Base-by-base conservation (phyloP, 2,888 invertebrate species). In the Cecidostiba fungosa region DNA sequence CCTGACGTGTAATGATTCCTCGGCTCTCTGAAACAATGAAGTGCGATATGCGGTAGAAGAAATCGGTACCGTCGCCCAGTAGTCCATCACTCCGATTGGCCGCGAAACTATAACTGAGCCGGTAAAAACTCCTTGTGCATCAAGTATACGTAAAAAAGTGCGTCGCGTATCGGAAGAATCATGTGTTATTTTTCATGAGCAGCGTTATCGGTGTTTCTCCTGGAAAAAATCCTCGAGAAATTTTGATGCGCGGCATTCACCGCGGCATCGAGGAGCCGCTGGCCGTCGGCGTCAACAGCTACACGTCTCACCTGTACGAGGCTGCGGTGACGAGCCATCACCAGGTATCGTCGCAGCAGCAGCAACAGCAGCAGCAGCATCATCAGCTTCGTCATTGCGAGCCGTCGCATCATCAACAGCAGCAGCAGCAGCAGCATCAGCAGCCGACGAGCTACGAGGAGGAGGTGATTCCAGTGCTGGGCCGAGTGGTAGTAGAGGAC, bases 401-500 rank as follows among this genome's bases (percentile, higher is more conserved):
- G 70, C 89, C 89, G 79, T 89, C 89, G 79, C 87, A 87, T 79
- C 89, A 86, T 59, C 87, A 87, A 43, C 26, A 87, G 70, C 84
- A 85, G 23, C 73, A 86, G 82, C 32, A 87, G 80, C 74, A 87
- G 77, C 87, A 86, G 39, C 82, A 85, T 32, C 77, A 86, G 76
- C 29, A 87, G 81, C 72, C 86, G 92, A 91, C 87, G 94, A 95
- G 92, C 87, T 92, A 94, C 89, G 93, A 94, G 94, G 94, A 94
- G 89, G 94, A 94, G 93, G 43, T 12, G 36, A 6, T 6, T 43
- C 43, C 10, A 10, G 12, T 43, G n/a, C n/a, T n/a, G 39, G 39
- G 0, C 0, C 39, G 43, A 43, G n/a, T 95, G 95, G 93, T 4
- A 54, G 96, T 95, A 92, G 95, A 95, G 90, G 94, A 95, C 91